Base-by-base conservation (phyloP, 2,888 invertebrate species). In the Disparrhopalites patrizii region DNA sequence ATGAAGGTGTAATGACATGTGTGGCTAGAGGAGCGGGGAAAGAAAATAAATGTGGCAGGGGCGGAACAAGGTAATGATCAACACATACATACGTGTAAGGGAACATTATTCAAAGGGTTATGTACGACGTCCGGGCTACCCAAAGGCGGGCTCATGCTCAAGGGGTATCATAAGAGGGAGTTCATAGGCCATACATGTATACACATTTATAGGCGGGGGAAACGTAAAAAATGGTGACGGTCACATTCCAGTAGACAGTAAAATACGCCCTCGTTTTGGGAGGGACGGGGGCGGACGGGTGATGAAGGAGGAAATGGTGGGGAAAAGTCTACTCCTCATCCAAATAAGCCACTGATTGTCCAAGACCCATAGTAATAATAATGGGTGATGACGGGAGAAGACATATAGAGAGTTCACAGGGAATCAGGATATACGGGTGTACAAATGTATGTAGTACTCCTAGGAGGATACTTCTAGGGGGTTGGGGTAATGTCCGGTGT, bases 391-490 rank as follows among this genome's bases (percentile, higher is more conserved):
- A n/a, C n/a, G n/a, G n/a, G n/a, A n/a, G n/a, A n/a, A n/a, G n/a
- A n/a, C n/a, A n/a, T n/a, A n/a, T n/a, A n/a, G n/a, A n/a, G n/a
- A n/a, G n/a, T n/a, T n/a, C n/a, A n/a, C n/a, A n/a, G n/a, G n/a
- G n/a, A n/a, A n/a, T n/a, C n/a, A n/a, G n/a, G n/a, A n/a, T n/a
- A n/a, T n/a, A n/a, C n/a, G n/a, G n/a, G n/a, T n/a, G n/a, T n/a
- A n/a, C n/a, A n/a, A n/a, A n/a, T n/a, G n/a, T n/a, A n/a, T n/a
- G n/a, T n/a, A n/a, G n/a, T n/a, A n/a, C n/a, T n/a, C n/a, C n/a
- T n/a, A 33, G 15, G 55, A 43, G 57, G 58, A 43, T 40, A 40
- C 40, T 23, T 58, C 47, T 40, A 43, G 40, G 38, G 28, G 40
- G 5, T 40, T 20, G 38, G 3, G 40, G 40, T 10, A 23, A 57